phyloP scores from a whole-genome alignment of 2,113 vertebrate genomes.

The Cyprinodon tularosa region DNA sequence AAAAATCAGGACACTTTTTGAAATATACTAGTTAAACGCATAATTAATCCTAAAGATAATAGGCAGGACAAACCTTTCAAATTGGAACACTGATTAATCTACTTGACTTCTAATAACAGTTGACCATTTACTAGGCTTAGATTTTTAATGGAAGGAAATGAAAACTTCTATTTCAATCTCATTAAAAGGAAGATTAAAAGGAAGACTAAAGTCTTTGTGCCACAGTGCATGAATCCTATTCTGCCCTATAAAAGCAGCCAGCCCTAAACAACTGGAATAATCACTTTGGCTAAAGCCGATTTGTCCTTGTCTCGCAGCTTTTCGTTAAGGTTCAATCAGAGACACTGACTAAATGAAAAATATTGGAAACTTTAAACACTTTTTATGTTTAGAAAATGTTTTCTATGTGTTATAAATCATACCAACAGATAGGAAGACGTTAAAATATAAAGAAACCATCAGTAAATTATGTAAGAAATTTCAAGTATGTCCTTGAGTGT shows the following conservation, averaged over 20 bases:
- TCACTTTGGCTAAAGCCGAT: slow-evolving; percentile 12
- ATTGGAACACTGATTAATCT: slow-evolving; percentile 10
- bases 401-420: too few relatives aligned
- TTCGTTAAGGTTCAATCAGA: slow-evolving; percentile 5
- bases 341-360: not conserved
- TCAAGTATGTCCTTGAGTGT: too few relatives aligned
- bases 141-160: slow-evolving; percentile 14
- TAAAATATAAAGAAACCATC: too few relatives aligned
- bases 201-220: slow-evolving; percentile 6
- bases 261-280: not conserved
- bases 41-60: slow-evolving; percentile 15
- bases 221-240: slow-evolving; percentile 26
- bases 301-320: not conserved
- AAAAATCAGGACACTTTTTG: too few relatives aligned
- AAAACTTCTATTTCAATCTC: slow-evolving; percentile 35
- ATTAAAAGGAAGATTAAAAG: slow-evolving; percentile 44
- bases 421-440: too few relatives aligned
- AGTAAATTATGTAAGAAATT: too few relatives aligned
- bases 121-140: slow-evolving; percentile 23
- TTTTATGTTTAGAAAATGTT: too few relatives aligned
- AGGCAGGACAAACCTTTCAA: not conserved
- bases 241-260: slow-evolving; percentile 21
- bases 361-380: too few relatives aligned
- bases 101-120: slow-evolving; percentile 16
- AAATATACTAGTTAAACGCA: not conserved